Evolutionary conservation across 2,888 invertebrate genomes (phyloP).

Genomic region (Hermodice carunculata): DNA sequence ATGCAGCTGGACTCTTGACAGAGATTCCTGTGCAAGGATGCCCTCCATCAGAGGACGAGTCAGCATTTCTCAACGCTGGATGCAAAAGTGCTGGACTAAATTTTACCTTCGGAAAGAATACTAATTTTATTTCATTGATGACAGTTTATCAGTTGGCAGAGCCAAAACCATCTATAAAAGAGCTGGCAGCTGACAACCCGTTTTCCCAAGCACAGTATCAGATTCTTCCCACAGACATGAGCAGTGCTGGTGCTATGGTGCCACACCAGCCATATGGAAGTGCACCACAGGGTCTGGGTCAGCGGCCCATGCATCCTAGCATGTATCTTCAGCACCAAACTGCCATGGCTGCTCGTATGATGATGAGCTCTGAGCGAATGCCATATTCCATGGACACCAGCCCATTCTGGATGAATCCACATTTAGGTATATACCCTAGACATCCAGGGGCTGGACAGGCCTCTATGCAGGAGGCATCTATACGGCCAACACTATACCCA

Average conservation of each 20-base stretch:
- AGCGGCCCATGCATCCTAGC: no score
- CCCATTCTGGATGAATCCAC: conserved; percentile 20
- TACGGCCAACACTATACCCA: no score
- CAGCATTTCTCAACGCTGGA: conserved; percentile 56
- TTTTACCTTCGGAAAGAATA: conserved; percentile 58
- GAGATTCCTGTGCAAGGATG: conserved; percentile 50
- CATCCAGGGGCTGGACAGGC: no score
- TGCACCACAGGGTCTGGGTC: no score
- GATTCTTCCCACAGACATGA: no score
- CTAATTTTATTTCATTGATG: conserved; percentile 55
- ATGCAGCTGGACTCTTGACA: conserved; percentile 61
- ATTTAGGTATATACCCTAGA: conserved; percentile 19
- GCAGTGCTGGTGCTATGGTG: no score
- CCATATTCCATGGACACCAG: no score
- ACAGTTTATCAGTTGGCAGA: conserved; percentile 44
- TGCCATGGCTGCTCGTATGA: no score
- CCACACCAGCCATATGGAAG: no score
- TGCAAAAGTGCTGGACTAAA: conserved; percentile 60
- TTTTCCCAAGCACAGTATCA: conserved; percentile 61
- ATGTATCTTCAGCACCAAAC: no score
- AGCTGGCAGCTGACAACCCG: conserved; percentile 60
- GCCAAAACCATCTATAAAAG: conserved; percentile 50
- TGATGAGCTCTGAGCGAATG: no score
- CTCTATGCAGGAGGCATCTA: no score
- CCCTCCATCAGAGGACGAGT: conserved; percentile 53